Evolutionary conservation across 1,140 invertebrate genomes (phyloP), one percentile per base, ranked within the genome.

Genomic region (Drosophila pruinosa): DNA sequence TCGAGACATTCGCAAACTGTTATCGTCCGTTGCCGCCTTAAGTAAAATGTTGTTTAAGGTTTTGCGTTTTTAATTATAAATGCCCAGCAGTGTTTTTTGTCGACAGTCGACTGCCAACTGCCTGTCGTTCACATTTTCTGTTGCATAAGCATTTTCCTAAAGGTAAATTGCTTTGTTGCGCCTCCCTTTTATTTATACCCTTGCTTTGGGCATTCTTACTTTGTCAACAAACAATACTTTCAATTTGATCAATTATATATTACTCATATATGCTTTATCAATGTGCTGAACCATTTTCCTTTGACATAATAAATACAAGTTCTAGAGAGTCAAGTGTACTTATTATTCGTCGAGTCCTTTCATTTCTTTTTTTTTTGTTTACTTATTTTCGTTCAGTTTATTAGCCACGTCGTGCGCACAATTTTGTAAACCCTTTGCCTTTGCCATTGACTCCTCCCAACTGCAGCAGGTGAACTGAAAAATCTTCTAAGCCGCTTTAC

Each of bases 11-110:
- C 28, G 63, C 36, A 24, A 72, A 38, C 45, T 67, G 53, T 61
- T 26, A 34, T 45, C 17, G 26, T 50, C 22, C 17, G 58, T 41
- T 41, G 38, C 36, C 48, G 59, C 69, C 76, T 38, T 34, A 26
- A 72, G 78, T 58, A 36, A 65, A 81, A 81, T 64, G 57, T 83
- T 82, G 72, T 78, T 82, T 69, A 83, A 80, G 81, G 75, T 78
- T 63, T 80, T 70, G 77, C 61, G 85, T 85, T 83, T 83, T 85
- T 85, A 85, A 85, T 85, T 85, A 86, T 81, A 81, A 86, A 85
- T 85, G 81, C 81, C 80, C 73, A 14, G 26, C 69, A 86, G 80
- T 31, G 31, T 61, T 75, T 53, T 41, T 24, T 41, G 45, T 45
- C 48, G 12, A 53, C 50, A 64, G 21, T 39, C 24, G 43, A 38